Evolutionary conservation across 2,113 vertebrate species (phyloP), one percentile per base, ranked within the genome.

Genomic region (Coregonus clupeaformis): DNA sequence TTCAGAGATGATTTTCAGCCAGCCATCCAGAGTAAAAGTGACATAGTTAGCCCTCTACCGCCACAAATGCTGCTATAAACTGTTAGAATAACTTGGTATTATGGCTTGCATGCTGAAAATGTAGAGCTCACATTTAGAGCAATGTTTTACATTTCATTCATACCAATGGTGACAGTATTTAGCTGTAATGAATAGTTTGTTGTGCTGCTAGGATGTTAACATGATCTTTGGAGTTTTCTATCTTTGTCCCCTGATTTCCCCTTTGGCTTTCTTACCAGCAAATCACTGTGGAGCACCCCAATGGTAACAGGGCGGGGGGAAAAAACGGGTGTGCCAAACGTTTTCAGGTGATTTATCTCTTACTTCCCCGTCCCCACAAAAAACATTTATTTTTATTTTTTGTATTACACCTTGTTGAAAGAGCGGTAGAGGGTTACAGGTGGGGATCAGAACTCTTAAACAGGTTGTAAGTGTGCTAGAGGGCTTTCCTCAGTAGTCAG

Each of bases 301-400:
- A 60, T 60, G 57, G 57, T 83, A 85, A 83, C 83, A 80, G 83
- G 81, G 79, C 81, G 73, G 85, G 85, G 79, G 73, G 77, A 82
- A 87, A 87, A 85, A 87, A 87, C 77, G 83, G 85, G 79, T 85
- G 85, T 83, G 74, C 86, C 84, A 82, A 88, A 83, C 82, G 36
- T 81, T 85, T 84, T 76, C 84, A 83, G 81, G 84, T 88, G 86
- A 88, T 81, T 80, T 72, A 81, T 78, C 80, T 86, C 81, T 81
- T 80, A 79, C 77, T 83, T 83, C 80, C 81, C 80, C 71, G 75
- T 80, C 70, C 75, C 74, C 82, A 77, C 84, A 83, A 79, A 76
- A 72, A n/a, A n/a, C n/a, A n/a, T n/a, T n/a, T n/a, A 75, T 64
- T 71, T 81, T 52, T 73, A 52, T 52, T 52, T 52, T 76, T 69